Conservation (phyloP, 92 coral and sea anemone genomes). For the Zoanthus sociatus region DNA sequence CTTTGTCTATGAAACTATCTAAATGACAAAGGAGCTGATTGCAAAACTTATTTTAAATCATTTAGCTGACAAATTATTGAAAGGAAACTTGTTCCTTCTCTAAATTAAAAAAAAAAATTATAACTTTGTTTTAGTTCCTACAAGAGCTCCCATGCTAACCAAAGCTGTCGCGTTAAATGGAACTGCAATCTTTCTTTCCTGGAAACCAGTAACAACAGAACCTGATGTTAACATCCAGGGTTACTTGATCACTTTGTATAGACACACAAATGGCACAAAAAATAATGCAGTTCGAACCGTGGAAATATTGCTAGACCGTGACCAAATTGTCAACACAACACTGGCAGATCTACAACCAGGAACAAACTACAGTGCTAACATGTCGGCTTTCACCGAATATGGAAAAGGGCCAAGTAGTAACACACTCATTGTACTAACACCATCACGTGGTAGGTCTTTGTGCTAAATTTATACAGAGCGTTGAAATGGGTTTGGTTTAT, state of each 20-base stretch:
- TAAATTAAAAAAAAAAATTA: neutral
- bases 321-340: neutral
- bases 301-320: neutral
- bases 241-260: slow-evolving; percentile 22
- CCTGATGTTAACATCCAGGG: slow-evolving; percentile 56
- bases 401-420: slow-evolving; percentile 60
- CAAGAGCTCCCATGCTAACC: slow-evolving; percentile 38
- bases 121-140: slow-evolving; percentile 29
- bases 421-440: slow-evolving; percentile 45
- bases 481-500: neutral
- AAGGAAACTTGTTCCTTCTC: too few species aligned
- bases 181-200: slow-evolving; percentile 41
- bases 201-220: slow-evolving; percentile 62
- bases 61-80: too few species aligned
- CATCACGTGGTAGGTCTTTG: slow-evolving; percentile 13
- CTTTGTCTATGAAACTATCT: too few species aligned
- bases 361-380: slow-evolving; percentile 54
- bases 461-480: neutral
- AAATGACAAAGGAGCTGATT: too few species aligned
- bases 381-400: slow-evolving; percentile 55
- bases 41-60: too few species aligned
- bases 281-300: neutral
- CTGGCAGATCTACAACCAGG: slow-evolving; percentile 47
- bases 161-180: slow-evolving; percentile 49
- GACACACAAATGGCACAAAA: neutral